Base-by-base conservation (phyloP, 1,140 invertebrate genomes). In the Drosophila chauvacae region DNA sequence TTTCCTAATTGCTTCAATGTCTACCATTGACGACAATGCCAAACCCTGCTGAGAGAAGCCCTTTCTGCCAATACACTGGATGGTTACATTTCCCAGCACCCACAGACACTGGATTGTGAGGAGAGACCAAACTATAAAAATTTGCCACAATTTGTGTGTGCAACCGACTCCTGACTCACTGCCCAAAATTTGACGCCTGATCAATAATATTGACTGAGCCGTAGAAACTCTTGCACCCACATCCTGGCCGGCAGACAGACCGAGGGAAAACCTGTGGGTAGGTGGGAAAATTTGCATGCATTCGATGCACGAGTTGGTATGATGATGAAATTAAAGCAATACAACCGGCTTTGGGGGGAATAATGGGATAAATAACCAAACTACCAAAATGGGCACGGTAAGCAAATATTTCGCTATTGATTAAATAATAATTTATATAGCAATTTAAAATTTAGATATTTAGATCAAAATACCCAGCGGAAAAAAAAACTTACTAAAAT, bases 281-380 rank as follows among this genome's bases (percentile, higher is more conserved):
- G 51, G 66, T 63, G 66, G 61, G 37, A 55, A 65, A 77, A 80
- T 88, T 74, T 87, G 73, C 80, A 80, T 88, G 77, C 84, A 88
- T 60, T 53, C 20, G 62, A 62, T 80, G 60, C 72, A 80, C 69
- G 68, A 77, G 68, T 41, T 53, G 69, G 63, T 48, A 66, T 68
- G 80, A 80, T 90, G 85, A 75, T 83, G 70, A 84, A 88, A 88
- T 88, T 88, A 90, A 88, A 81, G 81, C 84, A 85, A 88, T 77
- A 84, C 85, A 81, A 56, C 66, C 26, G 41, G 14, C 23, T 18
- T 23, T 23, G 23, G 33, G 45, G 18, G 11, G 20, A 44, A 6
- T 30, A 30, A 18, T 18, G n/a, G 28, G 35, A 28, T 2, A 23
- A 23, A 53, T 35, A 35, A 14, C 11, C 7, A 35, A 26, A 4